phyloP scores from a whole-genome alignment of 1,140 invertebrate species.

The Coptotermes formosanus region DNA sequence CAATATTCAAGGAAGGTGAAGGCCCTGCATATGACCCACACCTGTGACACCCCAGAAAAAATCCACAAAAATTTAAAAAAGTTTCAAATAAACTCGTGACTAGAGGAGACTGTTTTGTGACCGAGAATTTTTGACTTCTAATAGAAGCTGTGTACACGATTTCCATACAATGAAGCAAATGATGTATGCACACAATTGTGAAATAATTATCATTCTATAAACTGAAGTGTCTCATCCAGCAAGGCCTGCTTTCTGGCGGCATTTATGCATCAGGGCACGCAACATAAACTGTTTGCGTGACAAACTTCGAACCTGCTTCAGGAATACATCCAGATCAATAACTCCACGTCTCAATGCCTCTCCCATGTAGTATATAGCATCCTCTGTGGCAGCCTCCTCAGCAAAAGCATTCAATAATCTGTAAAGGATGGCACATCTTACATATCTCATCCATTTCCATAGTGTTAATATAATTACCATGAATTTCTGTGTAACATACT shows the following conservation, averaged over 20 bases:
- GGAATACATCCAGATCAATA: conserved; percentile 93
- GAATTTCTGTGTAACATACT: conserved; percentile 57
- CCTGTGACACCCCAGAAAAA: no score
- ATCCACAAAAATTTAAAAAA: no score
- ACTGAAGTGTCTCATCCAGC: conserved; percentile 44
- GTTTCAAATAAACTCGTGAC: no score
- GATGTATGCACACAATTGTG: no score
- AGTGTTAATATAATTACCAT: background rate
- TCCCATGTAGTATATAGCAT: conserved; percentile 98
- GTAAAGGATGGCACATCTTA: conserved; percentile 37
- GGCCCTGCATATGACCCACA: no score
- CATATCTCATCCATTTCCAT: background rate
- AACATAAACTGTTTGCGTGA: conserved; percentile 96
- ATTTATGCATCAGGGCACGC: conserved; percentile 93
- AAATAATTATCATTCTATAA: background rate
- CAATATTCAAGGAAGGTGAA: no score
- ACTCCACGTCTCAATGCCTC: conserved; percentile 90
- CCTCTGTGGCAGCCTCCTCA: conserved; percentile 96
- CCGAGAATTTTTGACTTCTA: no score
- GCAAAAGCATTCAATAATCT: conserved; percentile 93
- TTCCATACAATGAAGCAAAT: no score
- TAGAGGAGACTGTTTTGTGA: no score
- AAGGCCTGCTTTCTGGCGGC: conserved; percentile 91
- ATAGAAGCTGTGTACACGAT: no score
- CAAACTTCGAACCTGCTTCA: conserved; percentile 93